Percentiles rank a stretch among this genome's conserved stretches.
phyloP scores from a whole-genome alignment of 2,888 invertebrate species.

The Thymelicus acteon region DNA sequence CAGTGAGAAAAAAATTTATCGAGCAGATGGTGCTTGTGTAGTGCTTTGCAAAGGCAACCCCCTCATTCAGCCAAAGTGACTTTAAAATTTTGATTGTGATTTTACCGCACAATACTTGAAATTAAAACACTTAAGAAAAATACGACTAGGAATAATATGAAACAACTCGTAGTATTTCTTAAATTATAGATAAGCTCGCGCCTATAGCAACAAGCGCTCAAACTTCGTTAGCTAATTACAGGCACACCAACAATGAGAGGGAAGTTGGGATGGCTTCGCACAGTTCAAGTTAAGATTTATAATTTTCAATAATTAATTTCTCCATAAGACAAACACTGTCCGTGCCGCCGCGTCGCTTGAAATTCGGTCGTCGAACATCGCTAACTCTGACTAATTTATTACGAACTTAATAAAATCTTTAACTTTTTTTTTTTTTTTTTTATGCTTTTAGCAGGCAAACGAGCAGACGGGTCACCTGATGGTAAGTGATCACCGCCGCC shows the following conservation, averaged over 20 bases:
- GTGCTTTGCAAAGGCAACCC: no score
- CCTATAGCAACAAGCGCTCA: not conserved
- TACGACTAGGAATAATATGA: no score
- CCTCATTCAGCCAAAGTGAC: no score
- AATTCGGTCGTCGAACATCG: slow-evolving; percentile 6
- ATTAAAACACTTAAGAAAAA: no score
- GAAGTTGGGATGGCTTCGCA: slow-evolving; percentile 38
- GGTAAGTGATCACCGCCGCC: no score
- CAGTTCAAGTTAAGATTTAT: slow-evolving; percentile 39
- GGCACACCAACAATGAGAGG: slow-evolving; percentile 25
- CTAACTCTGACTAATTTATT: not conserved
- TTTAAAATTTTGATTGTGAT: no score
- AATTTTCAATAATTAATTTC: slow-evolving; percentile 41
- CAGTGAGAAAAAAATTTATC: no score
- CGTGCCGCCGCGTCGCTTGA: not conserved
- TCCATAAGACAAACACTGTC: slow-evolving; percentile 39
- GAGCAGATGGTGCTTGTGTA: no score
- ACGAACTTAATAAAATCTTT: not conserved
- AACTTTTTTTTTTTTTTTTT: no score
- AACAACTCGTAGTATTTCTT: not conserved
- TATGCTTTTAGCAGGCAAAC: no score
- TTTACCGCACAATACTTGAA: no score
- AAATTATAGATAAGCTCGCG: not conserved
- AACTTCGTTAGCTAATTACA: slow-evolving; percentile 15
- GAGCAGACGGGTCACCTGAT: no score